These are phyloP conservation scores for Rattus norvegicus DNA, from an alignment of 2,113 vertebrate genomes.

Conservation along the genomic window DNA sequence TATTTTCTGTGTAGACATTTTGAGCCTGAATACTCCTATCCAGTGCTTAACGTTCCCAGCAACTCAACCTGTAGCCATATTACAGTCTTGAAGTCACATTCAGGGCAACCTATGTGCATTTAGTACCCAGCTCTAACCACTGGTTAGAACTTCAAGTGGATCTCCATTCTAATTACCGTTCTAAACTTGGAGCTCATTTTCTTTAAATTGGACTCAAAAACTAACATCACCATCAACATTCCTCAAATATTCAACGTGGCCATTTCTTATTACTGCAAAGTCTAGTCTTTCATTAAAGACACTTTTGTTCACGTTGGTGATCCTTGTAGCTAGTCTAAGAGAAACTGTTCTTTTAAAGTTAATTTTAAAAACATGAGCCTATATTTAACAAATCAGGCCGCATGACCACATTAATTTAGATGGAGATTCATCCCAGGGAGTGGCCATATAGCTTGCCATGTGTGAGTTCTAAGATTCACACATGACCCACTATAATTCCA, in stretches of 20 bases:
- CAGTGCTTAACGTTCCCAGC: not conserved
- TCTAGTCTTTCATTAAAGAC: not conserved
- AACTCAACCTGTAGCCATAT: not conserved
- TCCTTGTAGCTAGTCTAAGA: not conserved
- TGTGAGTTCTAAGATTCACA: not conserved
- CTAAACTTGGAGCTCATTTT: not conserved
- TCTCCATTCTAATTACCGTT: not conserved
- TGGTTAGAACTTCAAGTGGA: not conserved
- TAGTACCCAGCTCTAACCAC: not conserved
- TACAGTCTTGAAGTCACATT: not conserved
- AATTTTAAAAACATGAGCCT: not conserved
- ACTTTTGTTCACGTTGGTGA: not conserved
- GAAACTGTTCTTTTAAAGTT: not conserved
- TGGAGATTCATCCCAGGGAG: not conserved
- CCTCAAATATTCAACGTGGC: not conserved
- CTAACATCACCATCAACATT: not conserved
- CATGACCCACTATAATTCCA: not conserved
- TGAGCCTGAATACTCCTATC: not conserved
- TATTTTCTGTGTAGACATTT: not conserved
- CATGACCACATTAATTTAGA: not conserved
- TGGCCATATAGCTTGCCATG: not conserved
- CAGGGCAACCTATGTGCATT: not conserved
- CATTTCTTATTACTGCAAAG: not conserved
- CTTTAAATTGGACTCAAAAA: not conserved
- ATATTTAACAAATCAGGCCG: not conserved